phyloP scores from a whole-genome alignment of 2,113 vertebrate species.

The Malurus melanocephalus region DNA sequence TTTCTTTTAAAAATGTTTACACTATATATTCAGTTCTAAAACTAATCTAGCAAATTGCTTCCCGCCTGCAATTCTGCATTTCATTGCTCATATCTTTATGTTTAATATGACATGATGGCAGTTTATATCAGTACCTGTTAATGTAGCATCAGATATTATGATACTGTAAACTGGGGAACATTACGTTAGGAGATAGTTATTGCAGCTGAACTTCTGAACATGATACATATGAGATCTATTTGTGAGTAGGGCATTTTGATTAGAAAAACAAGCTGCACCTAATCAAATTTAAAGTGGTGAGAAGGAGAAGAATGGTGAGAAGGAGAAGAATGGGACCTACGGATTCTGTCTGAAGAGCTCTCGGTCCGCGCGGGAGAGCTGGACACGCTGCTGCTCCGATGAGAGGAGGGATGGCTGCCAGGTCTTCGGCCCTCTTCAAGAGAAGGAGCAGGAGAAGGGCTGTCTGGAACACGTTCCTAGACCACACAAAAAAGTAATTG shows the following conservation, averaged over 20 bases:
- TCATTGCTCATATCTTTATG: conserved; percentile 57
- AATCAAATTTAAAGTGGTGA: conserved; percentile 44
- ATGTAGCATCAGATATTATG: conserved; percentile 52
- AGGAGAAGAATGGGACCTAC: conserved; percentile 80
- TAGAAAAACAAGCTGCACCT: conserved; percentile 60
- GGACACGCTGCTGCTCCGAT: conserved; percentile 98
- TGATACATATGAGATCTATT: conserved; percentile 56
- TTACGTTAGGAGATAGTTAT: conserved; percentile 59
- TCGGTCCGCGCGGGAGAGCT: conserved; percentile 96
- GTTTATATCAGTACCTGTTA: conserved; percentile 53
- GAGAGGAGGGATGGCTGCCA: conserved; percentile 96
- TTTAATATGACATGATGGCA: conserved; percentile 51
- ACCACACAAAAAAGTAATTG: background rate
- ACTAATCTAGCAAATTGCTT: conserved; percentile 57
- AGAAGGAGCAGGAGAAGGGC: conserved; percentile 94
- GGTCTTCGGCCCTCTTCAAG: conserved; percentile 95
- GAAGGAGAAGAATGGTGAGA: conserved; percentile 39
- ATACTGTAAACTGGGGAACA: conserved; percentile 50
- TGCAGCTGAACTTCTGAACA: conserved; percentile 47
- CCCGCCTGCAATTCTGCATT: conserved; percentile 17
- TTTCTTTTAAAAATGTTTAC: conserved; percentile 39
- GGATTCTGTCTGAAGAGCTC: conserved; percentile 98
- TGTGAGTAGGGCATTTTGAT: conserved; percentile 52
- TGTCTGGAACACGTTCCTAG: conserved; percentile 94
- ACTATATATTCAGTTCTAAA: conserved; percentile 46